Conservation (phyloP, 2,888 invertebrate genomes). For the Physocephala rufipes region DNA sequence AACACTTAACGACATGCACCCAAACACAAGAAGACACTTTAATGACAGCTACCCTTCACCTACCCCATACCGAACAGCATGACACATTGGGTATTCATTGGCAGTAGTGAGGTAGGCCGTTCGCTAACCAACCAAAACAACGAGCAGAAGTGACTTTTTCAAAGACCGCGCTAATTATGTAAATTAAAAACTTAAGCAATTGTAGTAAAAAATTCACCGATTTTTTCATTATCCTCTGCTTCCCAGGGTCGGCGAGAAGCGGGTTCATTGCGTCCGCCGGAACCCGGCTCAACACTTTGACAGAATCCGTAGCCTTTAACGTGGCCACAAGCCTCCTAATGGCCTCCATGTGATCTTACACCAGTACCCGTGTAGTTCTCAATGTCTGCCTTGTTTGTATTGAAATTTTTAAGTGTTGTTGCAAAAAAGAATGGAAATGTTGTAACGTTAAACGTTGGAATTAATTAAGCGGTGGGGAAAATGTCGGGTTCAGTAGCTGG, state of each 20-base stretch:
- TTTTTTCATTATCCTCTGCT: too few species aligned
- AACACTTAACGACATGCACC: conserved; percentile 15
- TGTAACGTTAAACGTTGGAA: not conserved
- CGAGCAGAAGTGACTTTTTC: conserved; percentile 1
- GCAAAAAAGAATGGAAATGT: not conserved
- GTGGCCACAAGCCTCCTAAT: too few species aligned
- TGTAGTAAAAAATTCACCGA: not conserved
- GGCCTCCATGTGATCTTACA: too few species aligned
- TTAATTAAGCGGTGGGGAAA: too few species aligned
- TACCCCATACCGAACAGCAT: not conserved
- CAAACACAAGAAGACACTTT: conserved; percentile 5
- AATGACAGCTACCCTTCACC: not conserved
- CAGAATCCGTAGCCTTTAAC: too few species aligned
- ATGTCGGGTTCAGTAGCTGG: too few species aligned
- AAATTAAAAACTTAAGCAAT: conserved; percentile 30
- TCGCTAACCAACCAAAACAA: not conserved
- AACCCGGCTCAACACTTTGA: not conserved
- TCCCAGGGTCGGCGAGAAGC: too few species aligned
- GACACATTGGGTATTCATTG: not conserved
- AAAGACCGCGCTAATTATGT: conserved; percentile 29
- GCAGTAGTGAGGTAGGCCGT: not conserved
- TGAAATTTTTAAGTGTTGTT: conserved; percentile 8
- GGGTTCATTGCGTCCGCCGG: too few species aligned
- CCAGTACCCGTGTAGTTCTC: too few species aligned
- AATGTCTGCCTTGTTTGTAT: too few species aligned